Evolutionary conservation across 2,113 vertebrate species (phyloP).

Genomic region (Hepsetus odoe): DNA sequence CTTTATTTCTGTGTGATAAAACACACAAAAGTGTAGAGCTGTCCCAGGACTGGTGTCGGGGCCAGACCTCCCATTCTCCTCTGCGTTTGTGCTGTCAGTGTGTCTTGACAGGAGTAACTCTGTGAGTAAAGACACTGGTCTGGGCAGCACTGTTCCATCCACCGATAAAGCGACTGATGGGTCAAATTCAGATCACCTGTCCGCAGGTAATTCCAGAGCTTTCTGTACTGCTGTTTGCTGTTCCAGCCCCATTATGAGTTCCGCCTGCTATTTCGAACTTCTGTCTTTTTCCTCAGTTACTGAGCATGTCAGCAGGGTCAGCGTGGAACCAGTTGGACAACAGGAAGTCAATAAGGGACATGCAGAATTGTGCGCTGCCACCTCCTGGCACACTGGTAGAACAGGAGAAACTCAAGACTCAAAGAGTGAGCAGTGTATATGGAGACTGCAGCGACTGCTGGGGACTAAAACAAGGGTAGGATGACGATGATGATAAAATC

Average conservation of each 20-base stretch:
- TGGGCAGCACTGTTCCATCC: slow-evolving; percentile 63
- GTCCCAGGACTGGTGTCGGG: no score
- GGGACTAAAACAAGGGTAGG: slow-evolving; percentile 49
- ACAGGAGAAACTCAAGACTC: slow-evolving; percentile 50
- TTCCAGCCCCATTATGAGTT: no score
- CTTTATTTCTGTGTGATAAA: no score
- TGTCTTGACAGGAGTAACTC: slow-evolving; percentile 57
- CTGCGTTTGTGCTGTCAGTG: slow-evolving; percentile 44
- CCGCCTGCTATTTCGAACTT: not conserved
- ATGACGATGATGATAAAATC: not conserved
- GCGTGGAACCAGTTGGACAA: not conserved
- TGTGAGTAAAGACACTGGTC: slow-evolving; percentile 68
- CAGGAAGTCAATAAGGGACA: not conserved
- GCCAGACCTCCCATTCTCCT: not conserved
- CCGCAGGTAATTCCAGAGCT: slow-evolving; percentile 55
- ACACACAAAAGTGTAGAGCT: no score
- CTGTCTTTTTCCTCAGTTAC: slow-evolving; percentile 37
- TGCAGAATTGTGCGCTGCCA: not conserved
- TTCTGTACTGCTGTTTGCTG: not conserved
- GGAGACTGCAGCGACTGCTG: slow-evolving; percentile 70
- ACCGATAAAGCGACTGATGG: slow-evolving; percentile 59
- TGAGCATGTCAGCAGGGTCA: slow-evolving; percentile 1
- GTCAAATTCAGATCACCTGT: slow-evolving; percentile 25
- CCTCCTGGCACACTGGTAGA: slow-evolving; percentile 16
- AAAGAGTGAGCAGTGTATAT: slow-evolving; percentile 65